Percentiles rank a stretch among this genome's conserved stretches.
Conservation (phyloP, 1,140 invertebrate genomes). For the Aphelenchoides avenae region DNA sequence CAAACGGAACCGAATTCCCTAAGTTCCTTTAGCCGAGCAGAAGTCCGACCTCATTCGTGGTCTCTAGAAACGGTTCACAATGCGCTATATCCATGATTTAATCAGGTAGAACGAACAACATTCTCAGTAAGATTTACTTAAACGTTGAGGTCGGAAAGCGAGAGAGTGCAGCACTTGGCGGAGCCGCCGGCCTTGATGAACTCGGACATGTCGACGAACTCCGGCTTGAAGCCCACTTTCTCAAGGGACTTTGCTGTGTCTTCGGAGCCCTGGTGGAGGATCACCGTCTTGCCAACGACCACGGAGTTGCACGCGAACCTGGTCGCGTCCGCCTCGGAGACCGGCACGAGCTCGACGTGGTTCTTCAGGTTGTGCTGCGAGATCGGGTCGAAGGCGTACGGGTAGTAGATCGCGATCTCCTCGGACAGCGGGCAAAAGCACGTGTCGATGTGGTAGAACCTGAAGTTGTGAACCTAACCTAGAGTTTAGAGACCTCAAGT, state of each 20-base stretch:
- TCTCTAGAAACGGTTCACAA: too few species aligned
- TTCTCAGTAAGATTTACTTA: too few species aligned
- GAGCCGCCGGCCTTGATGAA: constrained; percentile 58
- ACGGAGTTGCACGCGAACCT: constrained; percentile 58
- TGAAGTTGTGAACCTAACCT: too few species aligned
- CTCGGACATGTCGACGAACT: constrained; percentile 58
- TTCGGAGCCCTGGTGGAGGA: constrained; percentile 50
- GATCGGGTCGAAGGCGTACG: constrained; percentile 54
- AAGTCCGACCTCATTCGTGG: too few species aligned
- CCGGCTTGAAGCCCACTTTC: constrained; percentile 43
- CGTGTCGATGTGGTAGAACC: constrained; percentile 59
- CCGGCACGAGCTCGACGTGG: constrained; percentile 50
- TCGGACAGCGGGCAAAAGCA: constrained; percentile 56
- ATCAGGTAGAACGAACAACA: too few species aligned
- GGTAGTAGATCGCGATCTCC: constrained; percentile 54
- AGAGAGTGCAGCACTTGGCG: constrained; percentile 58
- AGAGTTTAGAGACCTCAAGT: constrained; percentile 14
- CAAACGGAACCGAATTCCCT: too few species aligned
- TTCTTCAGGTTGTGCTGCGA: constrained; percentile 56
- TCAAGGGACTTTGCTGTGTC: constrained; percentile 50
- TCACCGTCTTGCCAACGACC: constrained; percentile 55
- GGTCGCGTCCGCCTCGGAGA: constrained; percentile 46
- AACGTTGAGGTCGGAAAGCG: too few species aligned
- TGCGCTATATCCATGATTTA: too few species aligned
- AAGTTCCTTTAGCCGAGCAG: too few species aligned